Base-by-base conservation (phyloP, 2,113 vertebrate genomes). In the Uria aalge region DNA sequence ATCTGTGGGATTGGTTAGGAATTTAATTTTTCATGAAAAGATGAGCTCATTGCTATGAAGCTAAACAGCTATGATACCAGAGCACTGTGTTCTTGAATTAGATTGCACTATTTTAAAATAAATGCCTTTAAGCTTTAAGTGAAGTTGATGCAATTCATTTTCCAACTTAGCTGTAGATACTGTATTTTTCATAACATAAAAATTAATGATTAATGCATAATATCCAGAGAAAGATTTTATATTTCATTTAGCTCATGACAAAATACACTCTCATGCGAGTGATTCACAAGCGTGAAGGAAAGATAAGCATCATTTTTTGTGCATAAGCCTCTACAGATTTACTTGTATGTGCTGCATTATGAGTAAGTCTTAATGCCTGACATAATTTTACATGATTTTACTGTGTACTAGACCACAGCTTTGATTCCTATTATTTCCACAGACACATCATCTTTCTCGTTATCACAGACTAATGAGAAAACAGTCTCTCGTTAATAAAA, bases 11-110 rank as follows among this genome's bases (percentile, higher is more conserved):
- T 45, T 90, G 90, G 55, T 90, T 87, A 83, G 56, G 73, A 95
- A 92, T 88, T 89, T 91, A 96, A 96, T 95, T 97, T 93, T 88
- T 94, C 64, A 34, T 92, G 82, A 97, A 97, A 96, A 96, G 82
- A 96, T 83, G 66, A 92, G 91, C 91, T 95, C 94, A 94, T 73
- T 85, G 63, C 69, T 81, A 45, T 89, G 87, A 94, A 94, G 73
- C 75, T 91, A 95, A 96, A 96, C 57, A 95, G 75, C 66, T 69
- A 82, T 74, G 66, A 96, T 87, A 91, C 55, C 63, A 86, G 47
- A 96, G 74, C 66, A 76, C 43, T 55, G n/a, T 30, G 36, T 87
- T 95, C 79, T 85, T 91, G 87, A 97, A 95, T 95, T 95, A 89
- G 47, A 94, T 74, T 72, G 64, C 71, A 92, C 47, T 82, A 83